phyloP scores from a whole-genome alignment of 1,140 invertebrate genomes.

The Drosophila nasuta region DNA sequence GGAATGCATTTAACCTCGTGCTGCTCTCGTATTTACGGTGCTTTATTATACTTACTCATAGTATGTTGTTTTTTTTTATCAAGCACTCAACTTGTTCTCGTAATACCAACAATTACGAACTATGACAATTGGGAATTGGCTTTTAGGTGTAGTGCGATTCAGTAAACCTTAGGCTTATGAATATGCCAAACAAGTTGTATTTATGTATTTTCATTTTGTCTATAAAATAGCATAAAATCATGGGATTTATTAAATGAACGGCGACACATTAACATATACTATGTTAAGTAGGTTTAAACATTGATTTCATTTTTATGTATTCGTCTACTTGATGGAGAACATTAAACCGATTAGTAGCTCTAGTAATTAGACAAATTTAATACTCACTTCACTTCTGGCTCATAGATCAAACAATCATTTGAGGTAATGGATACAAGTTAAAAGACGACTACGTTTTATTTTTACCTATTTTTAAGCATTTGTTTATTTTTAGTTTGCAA shows the following conservation, averaged over 20 bases:
- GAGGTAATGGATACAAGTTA: slow-evolving; percentile 11
- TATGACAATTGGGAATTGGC: slow-evolving; percentile 16
- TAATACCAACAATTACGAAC: slow-evolving; percentile 51
- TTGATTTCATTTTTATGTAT: no score
- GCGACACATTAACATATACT: no score
- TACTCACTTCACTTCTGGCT: background rate
- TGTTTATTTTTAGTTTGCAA: slow-evolving; percentile 76
- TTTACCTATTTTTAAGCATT: slow-evolving; percentile 64
- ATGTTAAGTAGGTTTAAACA: no score
- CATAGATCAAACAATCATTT: background rate
- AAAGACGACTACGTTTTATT: slow-evolving; percentile 45
- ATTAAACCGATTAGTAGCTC: no score
- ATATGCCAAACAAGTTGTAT: background rate
- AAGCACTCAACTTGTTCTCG: slow-evolving; percentile 47
- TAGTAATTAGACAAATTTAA: no score
- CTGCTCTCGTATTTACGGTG: slow-evolving; percentile 12
- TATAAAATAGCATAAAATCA: no score
- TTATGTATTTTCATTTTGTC: no score
- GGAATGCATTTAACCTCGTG: slow-evolving; percentile 26
- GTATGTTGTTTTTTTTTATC: slow-evolving; percentile 37
- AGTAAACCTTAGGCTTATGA: background rate
- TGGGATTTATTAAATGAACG: no score
- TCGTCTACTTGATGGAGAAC: no score
- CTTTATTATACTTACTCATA: slow-evolving; percentile 35
- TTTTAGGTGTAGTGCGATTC: slow-evolving; percentile 32